Conservation (phyloP, 2,797 vertebrate genomes). For the Choloepus didactylus region DNA sequence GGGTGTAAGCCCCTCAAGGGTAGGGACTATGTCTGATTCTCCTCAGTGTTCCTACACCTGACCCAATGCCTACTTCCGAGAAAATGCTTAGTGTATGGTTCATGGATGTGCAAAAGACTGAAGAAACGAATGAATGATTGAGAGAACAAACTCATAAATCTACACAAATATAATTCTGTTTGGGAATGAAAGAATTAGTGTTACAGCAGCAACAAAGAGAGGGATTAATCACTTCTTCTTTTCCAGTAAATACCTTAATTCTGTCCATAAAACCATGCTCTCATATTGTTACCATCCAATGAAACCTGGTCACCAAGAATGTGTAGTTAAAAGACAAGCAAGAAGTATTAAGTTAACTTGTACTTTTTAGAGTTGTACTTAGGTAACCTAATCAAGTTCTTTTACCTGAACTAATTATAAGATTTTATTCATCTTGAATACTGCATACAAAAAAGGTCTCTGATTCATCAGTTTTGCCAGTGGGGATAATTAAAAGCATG, state of each 20-base stretch:
- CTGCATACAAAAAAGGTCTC: slow-evolving; percentile 62
- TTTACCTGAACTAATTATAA: slow-evolving; percentile 78
- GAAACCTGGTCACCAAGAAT: slow-evolving; percentile 57
- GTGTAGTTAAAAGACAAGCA: slow-evolving; percentile 58
- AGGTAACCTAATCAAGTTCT: slow-evolving; percentile 55
- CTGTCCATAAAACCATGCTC: slow-evolving; percentile 17
- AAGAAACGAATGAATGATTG: slow-evolving; percentile 16
- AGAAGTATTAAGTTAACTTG: slow-evolving; percentile 67
- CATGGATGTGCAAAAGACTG: slow-evolving; percentile 31
- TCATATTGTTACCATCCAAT: slow-evolving; percentile 60
- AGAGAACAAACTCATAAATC: not conserved
- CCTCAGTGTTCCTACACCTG: not conserved
- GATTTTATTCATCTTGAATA: slow-evolving; percentile 66
- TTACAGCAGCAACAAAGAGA: slow-evolving; percentile 44
- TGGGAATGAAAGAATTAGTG: slow-evolving; percentile 48
- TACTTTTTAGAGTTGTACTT: slow-evolving; percentile 62
- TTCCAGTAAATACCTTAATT: slow-evolving; percentile 62
- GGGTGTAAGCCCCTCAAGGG: not conserved
- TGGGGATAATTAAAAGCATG: slow-evolving; percentile 70
- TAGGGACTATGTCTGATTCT: slow-evolving; percentile 27
- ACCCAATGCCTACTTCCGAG: not conserved
- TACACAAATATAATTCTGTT: slow-evolving; percentile 11
- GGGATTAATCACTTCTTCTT: slow-evolving; percentile 45
- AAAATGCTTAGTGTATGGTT: not conserved
- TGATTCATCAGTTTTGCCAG: slow-evolving; percentile 67